phyloP scores from a whole-genome alignment of 2,797 vertebrate species.

The Phrynocephalus vlangalii region DNA sequence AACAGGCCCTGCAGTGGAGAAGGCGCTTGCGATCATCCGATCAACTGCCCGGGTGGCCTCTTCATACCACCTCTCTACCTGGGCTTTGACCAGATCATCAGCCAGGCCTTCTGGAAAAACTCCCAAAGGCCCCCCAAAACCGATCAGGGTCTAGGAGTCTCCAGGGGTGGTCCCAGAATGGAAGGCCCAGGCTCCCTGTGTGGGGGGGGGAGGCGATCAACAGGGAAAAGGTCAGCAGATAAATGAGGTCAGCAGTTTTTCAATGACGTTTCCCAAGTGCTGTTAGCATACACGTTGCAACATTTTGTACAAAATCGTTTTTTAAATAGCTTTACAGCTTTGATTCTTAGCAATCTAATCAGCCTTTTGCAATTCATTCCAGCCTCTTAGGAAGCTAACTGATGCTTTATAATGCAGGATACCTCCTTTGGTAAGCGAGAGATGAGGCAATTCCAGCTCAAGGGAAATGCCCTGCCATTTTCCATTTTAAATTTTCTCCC shows the following conservation, averaged over 20 bases:
- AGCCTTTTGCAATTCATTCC: background rate
- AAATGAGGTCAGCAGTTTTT: background rate
- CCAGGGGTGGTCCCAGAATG: no score
- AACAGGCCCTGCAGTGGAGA: no score
- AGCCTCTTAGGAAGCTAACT: constrained; percentile 1
- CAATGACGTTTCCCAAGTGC: background rate
- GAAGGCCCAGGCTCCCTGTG: no score
- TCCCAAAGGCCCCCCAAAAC: no score
- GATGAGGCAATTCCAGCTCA: background rate
- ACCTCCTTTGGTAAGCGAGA: background rate
- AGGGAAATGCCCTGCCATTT: background rate
- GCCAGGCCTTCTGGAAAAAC: no score
- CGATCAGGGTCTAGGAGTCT: no score
- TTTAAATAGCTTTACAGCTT: background rate
- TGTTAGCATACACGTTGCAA: background rate
- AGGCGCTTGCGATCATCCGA: no score
- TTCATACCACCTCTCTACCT: no score
- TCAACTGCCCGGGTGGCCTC: no score
- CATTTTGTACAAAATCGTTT: background rate
- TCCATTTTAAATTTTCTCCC: background rate
- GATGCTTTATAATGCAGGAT: background rate
- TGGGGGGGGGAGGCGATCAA: no score
- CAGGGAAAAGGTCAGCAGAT: no score
- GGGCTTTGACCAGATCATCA: no score
- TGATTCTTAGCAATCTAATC: background rate